Evolutionary conservation across 2,113 vertebrate genomes (phyloP).

Genomic region (Pleuronectes platessa): DNA sequence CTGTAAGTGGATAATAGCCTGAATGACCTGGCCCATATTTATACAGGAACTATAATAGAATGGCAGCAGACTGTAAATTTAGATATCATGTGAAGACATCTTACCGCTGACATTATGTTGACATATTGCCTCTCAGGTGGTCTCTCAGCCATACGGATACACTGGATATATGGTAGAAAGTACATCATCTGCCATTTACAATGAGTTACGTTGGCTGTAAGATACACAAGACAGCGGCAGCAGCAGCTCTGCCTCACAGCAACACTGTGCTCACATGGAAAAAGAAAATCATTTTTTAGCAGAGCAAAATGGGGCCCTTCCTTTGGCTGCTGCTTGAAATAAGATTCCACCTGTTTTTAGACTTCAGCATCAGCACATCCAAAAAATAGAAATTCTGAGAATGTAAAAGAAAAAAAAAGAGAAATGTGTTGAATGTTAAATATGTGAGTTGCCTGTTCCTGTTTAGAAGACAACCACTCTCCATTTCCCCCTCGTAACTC

Average conservation of each 20-base stretch:
- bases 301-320: conserved; percentile 14
- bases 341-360: conserved; percentile 28
- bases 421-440: not conserved
- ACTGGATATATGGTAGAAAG: conserved; percentile 52
- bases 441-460: not conserved
- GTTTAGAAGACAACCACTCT: not conserved
- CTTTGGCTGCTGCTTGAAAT: not conserved
- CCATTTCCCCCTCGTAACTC: conserved; percentile 4
- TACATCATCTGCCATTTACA: conserved; percentile 59
- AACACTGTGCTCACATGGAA: conserved; percentile 17
- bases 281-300: not conserved
- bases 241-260: conserved; percentile 43
- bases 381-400: not conserved
- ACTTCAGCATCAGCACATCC: conserved; percentile 3
- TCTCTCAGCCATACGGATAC: conserved; percentile 58
- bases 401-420: not conserved
- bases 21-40: conserved; percentile 60
- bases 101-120: conserved; percentile 75
- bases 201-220: conserved; percentile 52
- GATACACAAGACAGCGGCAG: conserved; percentile 14
- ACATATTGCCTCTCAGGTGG: conserved; percentile 74
- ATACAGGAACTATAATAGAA: conserved; percentile 50
- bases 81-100: conserved; percentile 70
- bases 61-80: conserved; percentile 68
- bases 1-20: conserved; percentile 66